A percentile compares a stretch with the other conserved stretches of the same genome.
Conservation (phyloP, 2,888 invertebrate species). For the Pimpla rufipes region DNA sequence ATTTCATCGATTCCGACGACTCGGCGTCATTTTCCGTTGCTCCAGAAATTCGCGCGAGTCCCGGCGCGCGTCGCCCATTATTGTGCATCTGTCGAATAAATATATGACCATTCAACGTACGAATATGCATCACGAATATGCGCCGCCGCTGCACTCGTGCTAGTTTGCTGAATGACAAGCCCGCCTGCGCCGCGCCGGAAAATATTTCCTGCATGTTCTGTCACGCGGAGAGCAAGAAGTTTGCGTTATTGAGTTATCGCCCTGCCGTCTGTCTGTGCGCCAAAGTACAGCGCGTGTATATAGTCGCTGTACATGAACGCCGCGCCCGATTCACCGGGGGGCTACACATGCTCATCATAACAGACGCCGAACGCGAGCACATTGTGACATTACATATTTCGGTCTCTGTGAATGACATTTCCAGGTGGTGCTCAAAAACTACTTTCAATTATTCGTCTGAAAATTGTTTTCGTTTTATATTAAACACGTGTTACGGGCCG, state of each 20-base stretch:
- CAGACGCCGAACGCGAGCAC: constrained; percentile 40
- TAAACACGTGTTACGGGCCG: constrained; percentile 56
- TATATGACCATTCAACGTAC: constrained; percentile 9
- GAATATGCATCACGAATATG: background rate
- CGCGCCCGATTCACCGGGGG: constrained; percentile 39
- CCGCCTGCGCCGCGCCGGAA: constrained; percentile 61
- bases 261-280: constrained; percentile 60
- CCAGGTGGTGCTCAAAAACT: constrained; percentile 67
- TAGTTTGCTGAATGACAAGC: constrained; percentile 63
- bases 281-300: constrained; percentile 29
- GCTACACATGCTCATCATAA: constrained; percentile 54
- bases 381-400: constrained; percentile 61
- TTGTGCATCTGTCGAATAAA: constrained; percentile 27
- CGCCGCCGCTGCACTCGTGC: constrained; percentile 23
- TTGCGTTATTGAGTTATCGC: constrained; percentile 68
- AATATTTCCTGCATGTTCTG: constrained; percentile 66
- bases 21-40: background rate
- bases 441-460: constrained; percentile 64
- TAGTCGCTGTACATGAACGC: too few relatives aligned
- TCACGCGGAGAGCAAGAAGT: constrained; percentile 65
- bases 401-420: constrained; percentile 65
- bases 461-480: constrained; percentile 21
- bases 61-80: background rate
- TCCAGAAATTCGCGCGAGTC: background rate
- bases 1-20: background rate